phyloP scores from a whole-genome alignment of 2,888 invertebrate genomes.

The Flexamia atlantica region DNA sequence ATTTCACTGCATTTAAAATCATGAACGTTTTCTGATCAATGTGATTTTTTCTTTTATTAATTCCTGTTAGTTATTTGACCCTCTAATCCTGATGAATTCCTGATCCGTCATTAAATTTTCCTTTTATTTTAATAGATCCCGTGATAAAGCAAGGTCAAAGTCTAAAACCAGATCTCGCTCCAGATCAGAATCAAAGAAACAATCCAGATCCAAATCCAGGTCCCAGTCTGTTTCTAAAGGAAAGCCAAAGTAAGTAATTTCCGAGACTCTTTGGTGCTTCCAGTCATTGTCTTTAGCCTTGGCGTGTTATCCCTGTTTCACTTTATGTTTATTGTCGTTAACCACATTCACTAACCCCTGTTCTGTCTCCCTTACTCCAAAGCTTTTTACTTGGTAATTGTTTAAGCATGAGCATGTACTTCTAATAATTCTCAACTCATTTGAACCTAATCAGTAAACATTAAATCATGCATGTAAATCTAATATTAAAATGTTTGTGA shows the following conservation, averaged over 20 bases:
- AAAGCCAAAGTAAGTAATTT: slow-evolving; percentile 75
- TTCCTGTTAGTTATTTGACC: no score
- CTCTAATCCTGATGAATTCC: background rate
- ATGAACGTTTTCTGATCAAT: no score
- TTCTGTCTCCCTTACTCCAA: slow-evolving; percentile 75
- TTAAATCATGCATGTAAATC: no score
- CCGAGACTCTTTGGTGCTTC: background rate
- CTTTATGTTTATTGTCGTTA: background rate
- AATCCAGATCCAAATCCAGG: slow-evolving; percentile 76
- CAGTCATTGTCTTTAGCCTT: background rate
- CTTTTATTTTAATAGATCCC: slow-evolving; percentile 77
- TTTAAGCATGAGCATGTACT: slow-evolving; percentile 73
- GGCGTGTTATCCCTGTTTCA: background rate
- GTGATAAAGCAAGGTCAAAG: slow-evolving; percentile 81
- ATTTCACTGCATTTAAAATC: no score
- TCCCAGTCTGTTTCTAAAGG: slow-evolving; percentile 74
- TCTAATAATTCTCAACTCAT: slow-evolving; percentile 74
- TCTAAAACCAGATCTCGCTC: slow-evolving; percentile 81
- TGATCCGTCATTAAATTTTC: slow-evolving; percentile 65
- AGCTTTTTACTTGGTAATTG: slow-evolving; percentile 71
- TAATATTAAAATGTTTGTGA: no score
- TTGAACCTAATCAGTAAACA: background rate
- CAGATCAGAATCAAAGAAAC: slow-evolving; percentile 76
- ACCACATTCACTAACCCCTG: slow-evolving; percentile 66
- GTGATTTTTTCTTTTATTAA: no score